Conservation (phyloP, 35 echinoderm and acorn worm species). For the Acanthaster planci region DNA sequence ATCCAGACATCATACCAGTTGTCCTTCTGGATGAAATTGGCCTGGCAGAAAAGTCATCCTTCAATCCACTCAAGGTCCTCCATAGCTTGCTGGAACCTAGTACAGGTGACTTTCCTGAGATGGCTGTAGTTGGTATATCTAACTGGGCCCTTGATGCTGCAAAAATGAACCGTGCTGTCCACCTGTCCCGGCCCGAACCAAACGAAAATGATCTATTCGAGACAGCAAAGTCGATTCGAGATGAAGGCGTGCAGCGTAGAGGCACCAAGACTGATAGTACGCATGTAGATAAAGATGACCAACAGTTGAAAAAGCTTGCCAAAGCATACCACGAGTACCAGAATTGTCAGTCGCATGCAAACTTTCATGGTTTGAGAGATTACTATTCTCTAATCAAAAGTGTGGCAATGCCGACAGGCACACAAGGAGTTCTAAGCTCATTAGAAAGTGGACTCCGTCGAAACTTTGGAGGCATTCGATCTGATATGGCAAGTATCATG, state of each 20-base stretch:
- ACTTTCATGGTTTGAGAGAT: slow-evolving; percentile 50
- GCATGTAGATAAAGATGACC: neutral
- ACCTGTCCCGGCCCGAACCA: slow-evolving; percentile 46
- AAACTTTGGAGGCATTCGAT: slow-evolving; percentile 43
- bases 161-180: slow-evolving; percentile 59
- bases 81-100: slow-evolving; percentile 42
- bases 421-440: neutral
- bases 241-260: slow-evolving; percentile 6
- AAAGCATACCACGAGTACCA: slow-evolving; percentile 36
- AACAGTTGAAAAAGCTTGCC: slow-evolving; percentile 28
- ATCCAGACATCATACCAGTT: slow-evolving; percentile 49
- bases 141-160: slow-evolving; percentile 66
- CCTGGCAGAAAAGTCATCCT: slow-evolving; percentile 40
- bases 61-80: slow-evolving; percentile 46
- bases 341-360: neutral
- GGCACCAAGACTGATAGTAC: neutral
- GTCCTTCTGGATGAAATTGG: slow-evolving; percentile 58
- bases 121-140: slow-evolving; percentile 54
- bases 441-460: slow-evolving; percentile 41
- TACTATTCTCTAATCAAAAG: slow-evolving; percentile 49
- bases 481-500: slow-evolving; percentile 34
- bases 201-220: slow-evolving; percentile 33
- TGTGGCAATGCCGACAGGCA: slow-evolving; percentile 12
- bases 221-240: slow-evolving; percentile 49
- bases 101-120: slow-evolving; percentile 30